Evolutionary conservation across 2,888 invertebrate genomes (phyloP).

Genomic region (Oligia fasciuncula): DNA sequence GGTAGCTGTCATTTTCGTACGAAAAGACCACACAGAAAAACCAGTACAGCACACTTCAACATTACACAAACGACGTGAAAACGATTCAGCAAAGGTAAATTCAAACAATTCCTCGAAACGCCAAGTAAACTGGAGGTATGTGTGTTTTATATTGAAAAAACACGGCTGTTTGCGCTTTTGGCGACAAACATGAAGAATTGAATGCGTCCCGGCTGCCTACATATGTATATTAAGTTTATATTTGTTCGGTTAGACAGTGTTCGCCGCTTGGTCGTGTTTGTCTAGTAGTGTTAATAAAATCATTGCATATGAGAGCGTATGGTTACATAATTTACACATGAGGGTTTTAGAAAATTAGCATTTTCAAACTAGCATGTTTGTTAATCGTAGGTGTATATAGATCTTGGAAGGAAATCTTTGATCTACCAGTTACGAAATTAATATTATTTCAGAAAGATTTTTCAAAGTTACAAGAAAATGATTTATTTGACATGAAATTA

Average conservation of each 20-base stretch:
- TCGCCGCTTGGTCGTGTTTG: slow-evolving; percentile 47
- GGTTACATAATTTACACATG: slow-evolving; percentile 19
- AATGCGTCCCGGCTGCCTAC: slow-evolving; percentile 56
- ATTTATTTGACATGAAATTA: slow-evolving; percentile 6
- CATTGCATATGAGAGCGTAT: slow-evolving; percentile 37
- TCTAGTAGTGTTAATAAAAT: slow-evolving; percentile 59
- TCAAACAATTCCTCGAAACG: slow-evolving; percentile 54
- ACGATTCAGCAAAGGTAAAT: slow-evolving; percentile 51
- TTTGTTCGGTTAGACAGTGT: slow-evolving; percentile 62
- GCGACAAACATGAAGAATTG: slow-evolving; percentile 77
- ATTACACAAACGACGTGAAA: slow-evolving; percentile 35
- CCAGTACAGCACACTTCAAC: slow-evolving; percentile 4
- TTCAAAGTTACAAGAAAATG: neutral
- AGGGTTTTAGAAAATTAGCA: neutral
- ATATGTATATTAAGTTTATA: slow-evolving; percentile 59
- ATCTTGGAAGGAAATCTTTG: neutral
- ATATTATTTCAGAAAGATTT: neutral
- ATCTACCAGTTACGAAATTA: neutral
- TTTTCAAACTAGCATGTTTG: neutral
- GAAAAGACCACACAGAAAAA: slow-evolving; percentile 37
- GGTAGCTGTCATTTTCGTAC: slow-evolving; percentile 5
- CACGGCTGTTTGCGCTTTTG: slow-evolving; percentile 69
- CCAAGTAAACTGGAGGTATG: slow-evolving; percentile 48
- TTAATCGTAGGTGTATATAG: neutral
- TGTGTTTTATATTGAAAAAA: slow-evolving; percentile 71